phyloP scores from a whole-genome alignment of 2,113 vertebrate species.

The Rhabdornis inornatus region DNA sequence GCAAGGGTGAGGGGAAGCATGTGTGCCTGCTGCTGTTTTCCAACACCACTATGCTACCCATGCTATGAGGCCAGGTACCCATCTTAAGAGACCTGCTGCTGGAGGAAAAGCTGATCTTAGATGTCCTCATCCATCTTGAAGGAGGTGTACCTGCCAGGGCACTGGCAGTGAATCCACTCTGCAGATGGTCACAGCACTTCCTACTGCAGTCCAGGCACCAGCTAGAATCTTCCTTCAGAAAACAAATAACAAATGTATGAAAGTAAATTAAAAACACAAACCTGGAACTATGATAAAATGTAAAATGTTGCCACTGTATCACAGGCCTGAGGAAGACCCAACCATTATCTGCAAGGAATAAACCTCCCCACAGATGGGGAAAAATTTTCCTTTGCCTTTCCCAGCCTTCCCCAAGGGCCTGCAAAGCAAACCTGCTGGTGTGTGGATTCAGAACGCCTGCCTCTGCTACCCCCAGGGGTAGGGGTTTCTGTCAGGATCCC shows the following conservation, averaged over 20 bases:
- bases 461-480: background rate
- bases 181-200: background rate
- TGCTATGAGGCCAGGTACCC: background rate
- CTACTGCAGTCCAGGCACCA: fast-evolving
- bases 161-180: background rate
- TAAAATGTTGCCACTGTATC: background rate
- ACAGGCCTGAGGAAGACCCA: background rate
- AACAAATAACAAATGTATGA: background rate
- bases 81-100: background rate
- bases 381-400: background rate
- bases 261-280: background rate
- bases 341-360: background rate
- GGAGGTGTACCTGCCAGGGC: background rate
- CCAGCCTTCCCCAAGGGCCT: background rate
- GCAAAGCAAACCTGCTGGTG: background rate
- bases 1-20: background rate
- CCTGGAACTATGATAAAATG: background rate
- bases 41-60: background rate
- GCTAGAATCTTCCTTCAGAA: background rate
- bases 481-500: background rate
- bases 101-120: background rate
- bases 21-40: fast-evolving
- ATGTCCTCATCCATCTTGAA: background rate
- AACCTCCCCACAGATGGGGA: background rate
- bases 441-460: background rate